These are phyloP conservation scores for Heliangelus exortis DNA, from an alignment of 2,797 vertebrate species.

Conservation along the genomic window DNA sequence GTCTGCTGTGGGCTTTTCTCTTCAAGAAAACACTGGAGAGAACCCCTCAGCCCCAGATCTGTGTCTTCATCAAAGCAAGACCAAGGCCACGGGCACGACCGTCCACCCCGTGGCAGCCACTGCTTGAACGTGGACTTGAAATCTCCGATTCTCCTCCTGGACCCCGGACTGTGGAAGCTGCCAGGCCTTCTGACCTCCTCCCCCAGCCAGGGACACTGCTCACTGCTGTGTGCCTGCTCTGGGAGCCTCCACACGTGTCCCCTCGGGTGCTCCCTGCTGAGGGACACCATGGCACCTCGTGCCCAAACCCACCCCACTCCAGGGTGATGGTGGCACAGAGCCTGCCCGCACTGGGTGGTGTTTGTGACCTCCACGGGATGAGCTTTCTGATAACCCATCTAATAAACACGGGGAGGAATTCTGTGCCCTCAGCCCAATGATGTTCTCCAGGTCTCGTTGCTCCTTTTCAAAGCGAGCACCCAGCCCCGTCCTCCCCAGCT, in stretches of 20 bases:
- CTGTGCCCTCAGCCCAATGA: fast-evolving
- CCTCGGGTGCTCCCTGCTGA: fast-evolving
- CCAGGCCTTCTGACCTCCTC: fast-evolving
- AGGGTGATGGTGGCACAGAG: fast-evolving
- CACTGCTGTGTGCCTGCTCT: fast-evolving
- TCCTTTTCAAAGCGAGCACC: fast-evolving
- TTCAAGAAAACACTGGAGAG: not conserved
- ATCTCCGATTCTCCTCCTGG: not conserved
- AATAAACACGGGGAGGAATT: not conserved
- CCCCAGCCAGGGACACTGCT: fast-evolving
- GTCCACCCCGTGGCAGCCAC: fast-evolving
- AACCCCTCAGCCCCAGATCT: fast-evolving
- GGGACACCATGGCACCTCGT: not conserved
- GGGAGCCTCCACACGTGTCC: fast-evolving
- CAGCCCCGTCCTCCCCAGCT: fast-evolving
- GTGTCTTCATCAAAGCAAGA: not conserved
- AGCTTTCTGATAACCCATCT: not conserved
- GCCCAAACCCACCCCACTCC: not conserved
- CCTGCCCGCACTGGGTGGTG: not conserved
- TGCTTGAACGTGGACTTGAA: fast-evolving
- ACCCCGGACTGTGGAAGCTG: not conserved
- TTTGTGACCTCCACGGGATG: fast-evolving
- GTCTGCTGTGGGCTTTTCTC: fast-evolving
- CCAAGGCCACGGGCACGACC: fast-evolving
- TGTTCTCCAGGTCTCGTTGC: no score